Conservation (phyloP, 2,797 vertebrate genomes). For the Buceros bicornis region DNA sequence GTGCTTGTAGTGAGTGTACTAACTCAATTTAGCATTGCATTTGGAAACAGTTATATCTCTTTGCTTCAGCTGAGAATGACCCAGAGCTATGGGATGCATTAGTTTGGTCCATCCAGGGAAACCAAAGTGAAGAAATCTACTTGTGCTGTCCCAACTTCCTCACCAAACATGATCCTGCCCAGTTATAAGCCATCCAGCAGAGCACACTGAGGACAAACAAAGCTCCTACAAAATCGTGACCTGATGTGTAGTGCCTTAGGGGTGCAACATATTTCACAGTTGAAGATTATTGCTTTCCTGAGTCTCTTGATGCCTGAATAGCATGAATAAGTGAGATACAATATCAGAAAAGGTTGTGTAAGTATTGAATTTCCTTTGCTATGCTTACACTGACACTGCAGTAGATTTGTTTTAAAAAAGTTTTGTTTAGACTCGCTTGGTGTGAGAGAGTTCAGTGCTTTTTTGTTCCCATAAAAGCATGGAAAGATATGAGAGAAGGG, state of each 20-base stretch:
- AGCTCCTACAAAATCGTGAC: background rate
- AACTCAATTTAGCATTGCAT: background rate
- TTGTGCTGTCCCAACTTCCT: background rate
- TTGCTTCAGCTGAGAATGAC: background rate
- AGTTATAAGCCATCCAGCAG: background rate
- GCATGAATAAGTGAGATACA: background rate
- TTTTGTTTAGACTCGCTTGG: background rate
- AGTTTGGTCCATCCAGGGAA: background rate
- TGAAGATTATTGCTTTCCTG: background rate
- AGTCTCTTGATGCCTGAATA: background rate
- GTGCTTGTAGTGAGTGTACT: background rate
- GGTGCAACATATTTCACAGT: background rate
- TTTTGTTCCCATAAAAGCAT: background rate
- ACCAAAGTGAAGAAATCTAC: background rate
- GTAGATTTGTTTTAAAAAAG: background rate
- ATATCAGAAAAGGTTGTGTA: background rate
- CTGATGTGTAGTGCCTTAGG: background rate
- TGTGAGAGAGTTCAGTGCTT: background rate
- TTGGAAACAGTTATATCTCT: background rate
- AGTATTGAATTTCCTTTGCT: background rate
- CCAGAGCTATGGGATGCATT: background rate
- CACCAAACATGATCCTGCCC: background rate
- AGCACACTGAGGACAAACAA: background rate
- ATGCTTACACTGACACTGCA: background rate
- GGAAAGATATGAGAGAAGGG: background rate